Evolutionary conservation across 2,113 vertebrate species (phyloP), one percentile per base, ranked within the genome.

Genomic region (Leptodactylus fuscus): DNA sequence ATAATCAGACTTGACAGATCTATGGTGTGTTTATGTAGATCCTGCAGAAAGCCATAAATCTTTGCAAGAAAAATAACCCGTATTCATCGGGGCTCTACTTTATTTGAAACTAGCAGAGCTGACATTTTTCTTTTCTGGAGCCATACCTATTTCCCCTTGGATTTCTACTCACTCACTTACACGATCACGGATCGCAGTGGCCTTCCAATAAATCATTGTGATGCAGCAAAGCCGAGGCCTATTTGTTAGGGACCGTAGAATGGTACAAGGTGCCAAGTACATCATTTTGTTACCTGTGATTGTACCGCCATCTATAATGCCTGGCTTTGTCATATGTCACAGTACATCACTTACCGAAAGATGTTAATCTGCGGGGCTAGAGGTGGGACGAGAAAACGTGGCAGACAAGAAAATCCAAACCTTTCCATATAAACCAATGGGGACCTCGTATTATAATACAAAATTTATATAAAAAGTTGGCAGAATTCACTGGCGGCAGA

Each of bases 21-120:
- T 80, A 85, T 85, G 60, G 83, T 34, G 74, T 80, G 75, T 85
- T 85, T 80, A 85, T 53, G 60, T 80, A 85, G 83, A 80, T 80
- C 78, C 34, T 71, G 60, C 58, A 32, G 32, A 69, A 70, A 11
- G 36, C 62, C 36, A 80, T 85, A 80, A 79, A 80, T 80, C 83
- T 80, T 2, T 3, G 65, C n/a, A 58, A 80, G 65, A 71, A 79
- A 80, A 58, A 85, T 71, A 80, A 15, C 76, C 76, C n/a, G 32
- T 71, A 85, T 85, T 85, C 78, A 78, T 71, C 76, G 58, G 49
- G 24, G 60, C 62, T 53, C 46, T 5, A 20, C 46, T 55, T 49
- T 77, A 24, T 60, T 76, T 78, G 32, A 53, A 71, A 60, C 76
- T 29, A 51, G 83, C 60, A 18, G 60, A 22, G 49, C 82, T 77